A percentile compares a stretch with the other conserved stretches of the same genome.
phyloP scores from a whole-genome alignment of 2,113 vertebrate species.

The Calidris pugnax region DNA sequence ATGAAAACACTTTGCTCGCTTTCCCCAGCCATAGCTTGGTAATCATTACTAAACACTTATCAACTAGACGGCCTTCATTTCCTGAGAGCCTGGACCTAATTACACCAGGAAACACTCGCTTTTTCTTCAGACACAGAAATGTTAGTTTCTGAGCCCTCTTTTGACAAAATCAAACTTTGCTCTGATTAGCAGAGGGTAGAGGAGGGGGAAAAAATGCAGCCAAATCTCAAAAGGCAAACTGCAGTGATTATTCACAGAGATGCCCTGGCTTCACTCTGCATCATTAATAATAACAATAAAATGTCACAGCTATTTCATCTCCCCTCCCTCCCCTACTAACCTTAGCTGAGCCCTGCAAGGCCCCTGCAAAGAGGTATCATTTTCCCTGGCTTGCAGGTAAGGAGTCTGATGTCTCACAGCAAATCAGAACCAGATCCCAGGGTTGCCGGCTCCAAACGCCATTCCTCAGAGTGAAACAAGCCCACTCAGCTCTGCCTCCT shows the following conservation, averaged over 20 bases:
- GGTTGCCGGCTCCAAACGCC: not conserved
- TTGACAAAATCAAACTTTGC: not conserved
- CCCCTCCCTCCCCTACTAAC: not conserved
- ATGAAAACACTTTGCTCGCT: slow-evolving; percentile 19
- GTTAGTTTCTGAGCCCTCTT: not conserved
- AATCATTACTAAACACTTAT: slow-evolving; percentile 59
- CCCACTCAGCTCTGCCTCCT: not conserved
- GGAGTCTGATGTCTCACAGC: not conserved
- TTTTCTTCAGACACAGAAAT: slow-evolving; percentile 18
- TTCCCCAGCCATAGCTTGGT: slow-evolving; percentile 1
- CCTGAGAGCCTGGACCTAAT: slow-evolving; percentile 65
- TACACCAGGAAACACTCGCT: not conserved
- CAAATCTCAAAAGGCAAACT: not conserved
- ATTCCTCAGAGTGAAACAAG: not conserved
- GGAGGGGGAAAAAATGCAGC: not conserved
- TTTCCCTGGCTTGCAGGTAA: slow-evolving; percentile 35
- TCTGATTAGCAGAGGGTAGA: not conserved
- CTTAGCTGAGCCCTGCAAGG: not conserved
- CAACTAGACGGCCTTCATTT: slow-evolving; percentile 58
- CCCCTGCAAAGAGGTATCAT: slow-evolving; percentile 20
- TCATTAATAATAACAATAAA: not conserved
- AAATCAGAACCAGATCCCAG: slow-evolving; percentile 51
- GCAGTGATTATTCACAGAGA: not conserved
- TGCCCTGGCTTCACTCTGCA: not conserved
- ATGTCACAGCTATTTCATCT: not conserved